Evolutionary conservation across 1,140 invertebrate species (phyloP).

Genomic region (Zaprionus ghesquierei): DNA sequence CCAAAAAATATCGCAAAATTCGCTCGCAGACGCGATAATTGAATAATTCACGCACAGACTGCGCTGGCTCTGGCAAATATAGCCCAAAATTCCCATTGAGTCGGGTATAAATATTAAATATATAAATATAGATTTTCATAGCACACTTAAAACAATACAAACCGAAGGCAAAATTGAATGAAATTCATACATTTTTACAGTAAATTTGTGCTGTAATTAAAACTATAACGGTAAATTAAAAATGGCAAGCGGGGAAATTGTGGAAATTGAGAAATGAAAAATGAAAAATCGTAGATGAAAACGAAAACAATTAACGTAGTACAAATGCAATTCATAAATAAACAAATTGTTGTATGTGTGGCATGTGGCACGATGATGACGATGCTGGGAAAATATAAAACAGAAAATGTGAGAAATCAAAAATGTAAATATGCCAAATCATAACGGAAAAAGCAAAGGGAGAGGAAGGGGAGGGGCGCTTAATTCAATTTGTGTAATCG

Average conservation of each 20-base stretch:
- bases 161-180: neutral
- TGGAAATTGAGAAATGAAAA: neutral
- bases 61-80: neutral
- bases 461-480: neutral
- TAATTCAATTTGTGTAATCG: conserved; percentile 11
- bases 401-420: neutral
- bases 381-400: neutral
- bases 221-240: neutral
- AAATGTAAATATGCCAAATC: conserved; percentile 6
- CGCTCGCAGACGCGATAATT: neutral
- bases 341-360: neutral
- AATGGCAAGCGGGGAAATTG: neutral
- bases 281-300: neutral
- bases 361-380: neutral
- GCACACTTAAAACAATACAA: neutral
- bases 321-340: neutral
- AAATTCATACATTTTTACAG: neutral
- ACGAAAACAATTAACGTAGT: neutral
- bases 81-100: neutral
- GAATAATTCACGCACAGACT: neutral
- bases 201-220: neutral
- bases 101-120: neutral
- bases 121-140: neutral
- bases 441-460: neutral
- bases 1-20: neutral